Evolutionary conservation across 2,113 vertebrate species (phyloP).

Genomic region (Pyxicephalus adspersus): DNA sequence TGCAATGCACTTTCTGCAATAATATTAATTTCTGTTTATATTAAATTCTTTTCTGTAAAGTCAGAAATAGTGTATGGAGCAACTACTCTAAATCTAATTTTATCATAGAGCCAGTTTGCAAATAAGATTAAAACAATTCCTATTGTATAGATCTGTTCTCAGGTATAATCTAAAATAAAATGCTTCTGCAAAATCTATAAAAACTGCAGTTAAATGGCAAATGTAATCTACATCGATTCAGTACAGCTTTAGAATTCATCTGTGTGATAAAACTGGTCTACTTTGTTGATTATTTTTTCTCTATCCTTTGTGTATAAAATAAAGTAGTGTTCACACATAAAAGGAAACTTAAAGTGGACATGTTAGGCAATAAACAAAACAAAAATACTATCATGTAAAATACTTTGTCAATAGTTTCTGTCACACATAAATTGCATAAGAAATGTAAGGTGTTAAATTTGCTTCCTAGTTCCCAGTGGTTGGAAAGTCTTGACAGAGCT

Average conservation of each 20-base stretch:
- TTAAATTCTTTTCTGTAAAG: constrained; percentile 57
- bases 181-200: constrained; percentile 69
- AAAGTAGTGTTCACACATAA: too few relatives aligned
- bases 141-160: constrained; percentile 70
- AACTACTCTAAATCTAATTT: constrained; percentile 63
- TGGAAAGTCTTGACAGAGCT: too few relatives aligned
- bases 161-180: constrained; percentile 67
- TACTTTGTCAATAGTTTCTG: too few relatives aligned
- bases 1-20: neutral
- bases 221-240: constrained; percentile 70
- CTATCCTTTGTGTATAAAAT: too few relatives aligned
- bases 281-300: too few relatives aligned
- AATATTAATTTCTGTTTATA: constrained; percentile 57
- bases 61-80: constrained; percentile 52
- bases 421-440: too few relatives aligned
- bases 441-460: too few relatives aligned
- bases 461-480: too few relatives aligned
- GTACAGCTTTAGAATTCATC: constrained; percentile 62
- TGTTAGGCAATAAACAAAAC: too few relatives aligned
- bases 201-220: constrained; percentile 67
- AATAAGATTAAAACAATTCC: constrained; percentile 71
- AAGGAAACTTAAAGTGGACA: too few relatives aligned
- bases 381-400: too few relatives aligned
- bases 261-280: constrained; percentile 47
- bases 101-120: constrained; percentile 61